Base-by-base conservation (phyloP, 2,888 invertebrate species). In the Catocala sponsa region DNA sequence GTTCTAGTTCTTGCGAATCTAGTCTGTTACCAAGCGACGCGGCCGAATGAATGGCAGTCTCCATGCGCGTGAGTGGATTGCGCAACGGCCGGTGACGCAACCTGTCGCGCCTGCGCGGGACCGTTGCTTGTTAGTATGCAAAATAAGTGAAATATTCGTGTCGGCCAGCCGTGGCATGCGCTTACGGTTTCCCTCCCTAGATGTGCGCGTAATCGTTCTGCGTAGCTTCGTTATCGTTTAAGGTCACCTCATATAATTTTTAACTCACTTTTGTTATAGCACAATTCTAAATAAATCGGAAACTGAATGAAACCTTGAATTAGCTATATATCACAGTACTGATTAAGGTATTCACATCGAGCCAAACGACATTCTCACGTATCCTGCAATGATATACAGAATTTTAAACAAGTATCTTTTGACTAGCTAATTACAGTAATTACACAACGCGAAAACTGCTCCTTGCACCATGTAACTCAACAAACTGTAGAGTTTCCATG, bases 91-190 rank as follows among this genome's bases (percentile, higher is more conserved):
- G 83, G 84, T 93, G 92, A 92, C 92, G 93, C 87, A 92, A 92
- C 85, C 84, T 83, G 86, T 84, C 89, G 88, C 79, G 81, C 72
- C 74, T 78, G 82, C 82, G 82, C 79, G 64, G 57, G 70, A 70
- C 88, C 88, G 88, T 89, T 88, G 88, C 89, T 87, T 85, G 88
- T 91, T 91, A 87, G 89, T 91, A 92, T 92, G 91, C 91, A 91
- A 90, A 91, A 88, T 90, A 88, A 87, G 88, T 87, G 83, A 87
- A 88, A 89, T 89, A 88, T 89, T 87, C 84, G 84, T 85, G 87
- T 84, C 81, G 83, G 80, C 70, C 77, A 76, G 74, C 78, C 74
- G 76, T 74, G 80, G 82, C 77, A 83, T 85, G 86, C 83, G 84
- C 85, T 84, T 88, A 86, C 88, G 85, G 87, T 88, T 84, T 74